Evolutionary conservation across 2,113 vertebrate species (phyloP), one percentile per base, ranked within the genome.

Genomic region (Ovibos moschatus): DNA sequence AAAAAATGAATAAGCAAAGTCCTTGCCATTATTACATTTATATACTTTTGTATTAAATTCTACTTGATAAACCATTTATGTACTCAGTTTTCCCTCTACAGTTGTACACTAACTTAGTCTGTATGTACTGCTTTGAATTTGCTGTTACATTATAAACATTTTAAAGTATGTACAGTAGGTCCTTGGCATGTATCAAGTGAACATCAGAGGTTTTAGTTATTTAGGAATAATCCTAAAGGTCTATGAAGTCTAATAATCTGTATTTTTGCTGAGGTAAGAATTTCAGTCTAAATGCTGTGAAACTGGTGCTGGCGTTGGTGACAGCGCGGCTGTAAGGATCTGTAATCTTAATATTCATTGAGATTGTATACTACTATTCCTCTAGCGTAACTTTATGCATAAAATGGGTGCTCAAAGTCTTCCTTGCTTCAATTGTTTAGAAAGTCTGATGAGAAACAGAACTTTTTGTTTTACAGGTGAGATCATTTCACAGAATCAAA

Each of bases 391-490:
- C 40, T 40, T 88, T 71, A 27, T 92, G 28, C 28, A 82, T 27
- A 58, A 51, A 87, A 90, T 28, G 25, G 33, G 25, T 93, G 6
- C 28, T 95, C n/a, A 51, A 87, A 86, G 7, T 62, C 50, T 58
- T 87, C 33, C 51, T 87, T 62, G 86, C 76, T 88, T 92, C 23
- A 89, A 84, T 6, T 94, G 36, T 50, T 93, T 81, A 94, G 58
- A 96, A 93, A 86, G 95, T 28, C n/a, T 95, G 15, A 64, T 83
- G 23, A 55, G 19, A 97, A 67, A 93, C 15, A 89, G 15, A 95
- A 40, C 33, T 86, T 93, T 76, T 45, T 81, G 45, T 87, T 96
- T 92, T 86, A 16, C 30, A 95, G 33, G 19, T 78, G 76, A 78
- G 55, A 60, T 90, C 43, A 76, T 57, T 96, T 94, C 76, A 21